Conservation (phyloP, 1,140 invertebrate species). For the Metopolophium dirhodum region DNA sequence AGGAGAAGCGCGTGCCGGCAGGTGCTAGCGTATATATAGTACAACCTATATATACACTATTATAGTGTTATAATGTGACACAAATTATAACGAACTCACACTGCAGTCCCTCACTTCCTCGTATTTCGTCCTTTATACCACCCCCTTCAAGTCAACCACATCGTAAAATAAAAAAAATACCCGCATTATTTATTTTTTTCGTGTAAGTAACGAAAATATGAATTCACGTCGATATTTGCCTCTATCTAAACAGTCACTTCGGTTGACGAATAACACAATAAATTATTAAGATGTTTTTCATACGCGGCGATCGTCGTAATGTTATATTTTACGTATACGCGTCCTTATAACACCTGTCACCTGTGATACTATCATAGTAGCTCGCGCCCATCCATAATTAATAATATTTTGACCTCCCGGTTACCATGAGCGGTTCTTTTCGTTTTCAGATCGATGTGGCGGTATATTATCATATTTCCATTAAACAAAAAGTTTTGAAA, state of each 20-base stretch:
- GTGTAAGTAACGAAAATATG: background rate
- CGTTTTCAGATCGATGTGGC: too few species aligned
- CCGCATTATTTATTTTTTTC: background rate
- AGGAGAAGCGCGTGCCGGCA: conserved; percentile 27
- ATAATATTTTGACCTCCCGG: too few species aligned
- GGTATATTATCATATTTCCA: too few species aligned
- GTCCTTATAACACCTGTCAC: background rate
- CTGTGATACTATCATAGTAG: background rate
- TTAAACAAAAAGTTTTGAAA: too few species aligned
- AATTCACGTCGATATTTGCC: too few species aligned
- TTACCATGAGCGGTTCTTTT: too few species aligned
- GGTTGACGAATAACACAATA: background rate
- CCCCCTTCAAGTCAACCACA: background rate
- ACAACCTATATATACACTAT: background rate
- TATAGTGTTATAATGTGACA: too few species aligned
- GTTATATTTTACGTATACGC: background rate
- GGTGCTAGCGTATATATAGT: background rate
- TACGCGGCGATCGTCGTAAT: background rate
- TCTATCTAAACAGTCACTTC: background rate
- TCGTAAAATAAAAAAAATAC: background rate
- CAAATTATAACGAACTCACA: background rate
- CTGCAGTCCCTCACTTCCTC: background rate
- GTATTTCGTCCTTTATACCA: background rate
- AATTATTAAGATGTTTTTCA: background rate
- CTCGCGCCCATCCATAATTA: background rate